A percentile compares a stretch with the other conserved stretches of the same genome.
phyloP scores from a whole-genome alignment of 2,888 invertebrate species.

The Hirtodrosophila duncani region DNA sequence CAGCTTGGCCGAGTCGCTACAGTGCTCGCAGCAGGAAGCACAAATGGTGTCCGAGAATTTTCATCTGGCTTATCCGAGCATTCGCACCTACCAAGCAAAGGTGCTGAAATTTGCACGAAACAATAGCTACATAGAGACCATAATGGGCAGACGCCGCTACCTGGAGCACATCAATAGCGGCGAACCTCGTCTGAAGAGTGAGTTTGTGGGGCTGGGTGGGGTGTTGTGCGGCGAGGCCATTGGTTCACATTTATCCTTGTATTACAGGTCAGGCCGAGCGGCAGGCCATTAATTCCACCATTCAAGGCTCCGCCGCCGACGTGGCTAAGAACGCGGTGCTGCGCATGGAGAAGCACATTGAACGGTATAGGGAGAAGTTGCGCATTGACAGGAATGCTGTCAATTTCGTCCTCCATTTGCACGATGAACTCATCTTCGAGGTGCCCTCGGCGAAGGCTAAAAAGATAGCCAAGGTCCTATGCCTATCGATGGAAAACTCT shows the following conservation, averaged over 20 bases:
- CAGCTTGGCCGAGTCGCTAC: slow-evolving; percentile 88
- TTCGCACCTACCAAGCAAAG: slow-evolving; percentile 78
- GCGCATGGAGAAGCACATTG: slow-evolving; percentile 83
- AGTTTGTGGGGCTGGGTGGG: slow-evolving; percentile 47
- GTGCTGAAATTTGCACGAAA: slow-evolving; percentile 83
- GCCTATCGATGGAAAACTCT: slow-evolving; percentile 88
- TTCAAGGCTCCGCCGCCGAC: slow-evolving; percentile 98
- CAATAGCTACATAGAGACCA: slow-evolving; percentile 90
- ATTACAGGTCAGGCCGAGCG: slow-evolving; percentile 89
- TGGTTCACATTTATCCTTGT: neutral
- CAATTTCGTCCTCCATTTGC: slow-evolving; percentile 91
- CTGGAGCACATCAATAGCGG: slow-evolving; percentile 86
- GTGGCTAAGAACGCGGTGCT: slow-evolving; percentile 95
- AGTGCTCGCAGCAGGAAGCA: slow-evolving; percentile 89
- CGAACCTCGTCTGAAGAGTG: slow-evolving; percentile 82
- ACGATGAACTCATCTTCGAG: slow-evolving; percentile 98
- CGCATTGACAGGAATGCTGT: slow-evolving; percentile 78
- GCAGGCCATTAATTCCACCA: slow-evolving; percentile 96
- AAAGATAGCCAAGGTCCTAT: slow-evolving; percentile 83
- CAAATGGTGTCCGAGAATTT: slow-evolving; percentile 88
- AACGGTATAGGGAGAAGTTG: slow-evolving; percentile 74
- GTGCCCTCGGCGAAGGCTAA: slow-evolving; percentile 82
- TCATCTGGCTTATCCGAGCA: slow-evolving; percentile 86
- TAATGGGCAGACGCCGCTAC: slow-evolving; percentile 87
- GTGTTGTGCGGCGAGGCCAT: no score